Evolutionary conservation across 1,140 invertebrate genomes (phyloP).

Genomic region (Saxidomus purpurata): DNA sequence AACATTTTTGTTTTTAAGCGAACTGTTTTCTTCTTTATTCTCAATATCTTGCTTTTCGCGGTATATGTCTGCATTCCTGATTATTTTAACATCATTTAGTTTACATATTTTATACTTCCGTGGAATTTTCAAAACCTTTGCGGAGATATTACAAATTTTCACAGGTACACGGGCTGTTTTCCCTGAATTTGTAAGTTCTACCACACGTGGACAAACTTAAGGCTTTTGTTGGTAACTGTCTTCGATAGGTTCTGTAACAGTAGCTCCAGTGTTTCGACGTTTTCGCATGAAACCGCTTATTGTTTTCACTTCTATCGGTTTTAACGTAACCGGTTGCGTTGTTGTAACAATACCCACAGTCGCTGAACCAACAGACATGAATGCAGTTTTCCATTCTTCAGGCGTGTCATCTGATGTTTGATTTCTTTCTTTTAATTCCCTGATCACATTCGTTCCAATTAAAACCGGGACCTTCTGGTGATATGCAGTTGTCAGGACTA

Average conservation of each 20-base stretch:
- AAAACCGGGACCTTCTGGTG: neutral
- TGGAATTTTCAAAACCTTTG: neutral
- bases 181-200: neutral
- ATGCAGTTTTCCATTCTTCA: neutral
- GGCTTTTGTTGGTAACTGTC: neutral
- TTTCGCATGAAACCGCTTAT: neutral
- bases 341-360: neutral
- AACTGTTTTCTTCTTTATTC: no score
- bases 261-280: neutral
- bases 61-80: neutral
- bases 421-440: neutral
- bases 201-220: slow-evolving; percentile 6
- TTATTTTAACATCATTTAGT: neutral
- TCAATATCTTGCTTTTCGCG: no score
- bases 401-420: neutral
- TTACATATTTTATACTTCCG: neutral
- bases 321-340: neutral
- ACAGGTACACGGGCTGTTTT: neutral
- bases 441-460: neutral
- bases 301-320: neutral
- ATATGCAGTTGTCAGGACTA: neutral
- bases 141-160: neutral
- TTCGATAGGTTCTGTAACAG: slow-evolving; percentile 6
- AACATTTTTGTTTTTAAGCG: no score
- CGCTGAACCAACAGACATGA: neutral